These are phyloP conservation scores for Halcyon leucocephala DNA, from an alignment of 2,797 vertebrate species.

Conservation along the genomic window DNA sequence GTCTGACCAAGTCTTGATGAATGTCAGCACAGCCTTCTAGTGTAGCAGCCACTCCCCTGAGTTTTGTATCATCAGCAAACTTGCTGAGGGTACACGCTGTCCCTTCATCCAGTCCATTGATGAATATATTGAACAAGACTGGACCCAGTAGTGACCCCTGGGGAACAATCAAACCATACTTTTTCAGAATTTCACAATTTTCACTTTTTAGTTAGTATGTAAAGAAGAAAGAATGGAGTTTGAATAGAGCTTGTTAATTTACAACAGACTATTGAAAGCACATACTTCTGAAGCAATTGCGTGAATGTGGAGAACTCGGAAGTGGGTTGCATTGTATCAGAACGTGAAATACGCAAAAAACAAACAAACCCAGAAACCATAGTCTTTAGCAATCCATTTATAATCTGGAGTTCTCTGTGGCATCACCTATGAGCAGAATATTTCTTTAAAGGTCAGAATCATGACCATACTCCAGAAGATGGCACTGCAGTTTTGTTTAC, in stretches of 20 bases:
- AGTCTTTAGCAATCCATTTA: neutral
- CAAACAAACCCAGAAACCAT: neutral
- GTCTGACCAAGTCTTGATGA: too few species aligned
- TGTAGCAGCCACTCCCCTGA: too few species aligned
- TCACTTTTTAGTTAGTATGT: neutral
- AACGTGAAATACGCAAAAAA: neutral
- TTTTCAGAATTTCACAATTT: neutral
- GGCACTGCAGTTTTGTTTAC: slow-evolving; percentile 7
- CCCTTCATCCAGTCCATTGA: too few species aligned
- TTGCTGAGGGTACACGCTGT: too few species aligned
- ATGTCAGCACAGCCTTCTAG: too few species aligned
- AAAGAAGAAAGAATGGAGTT: neutral
- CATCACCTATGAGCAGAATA: neutral
- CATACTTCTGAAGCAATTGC: neutral
- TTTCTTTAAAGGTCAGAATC: neutral
- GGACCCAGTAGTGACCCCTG: too few species aligned
- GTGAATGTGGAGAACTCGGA: neutral
- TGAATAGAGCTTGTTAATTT: neutral
- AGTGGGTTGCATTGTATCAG: neutral
- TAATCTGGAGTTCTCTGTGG: neutral
- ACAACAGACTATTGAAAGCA: neutral
- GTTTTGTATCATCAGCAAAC: too few species aligned
- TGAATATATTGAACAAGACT: too few species aligned
- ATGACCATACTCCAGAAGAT: slow-evolving; percentile 4
- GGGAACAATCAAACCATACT: neutral